Percentiles rank a stretch among this genome's conserved stretches.
phyloP scores from a whole-genome alignment of 2,797 vertebrate species.

The Nannoperca australis region DNA sequence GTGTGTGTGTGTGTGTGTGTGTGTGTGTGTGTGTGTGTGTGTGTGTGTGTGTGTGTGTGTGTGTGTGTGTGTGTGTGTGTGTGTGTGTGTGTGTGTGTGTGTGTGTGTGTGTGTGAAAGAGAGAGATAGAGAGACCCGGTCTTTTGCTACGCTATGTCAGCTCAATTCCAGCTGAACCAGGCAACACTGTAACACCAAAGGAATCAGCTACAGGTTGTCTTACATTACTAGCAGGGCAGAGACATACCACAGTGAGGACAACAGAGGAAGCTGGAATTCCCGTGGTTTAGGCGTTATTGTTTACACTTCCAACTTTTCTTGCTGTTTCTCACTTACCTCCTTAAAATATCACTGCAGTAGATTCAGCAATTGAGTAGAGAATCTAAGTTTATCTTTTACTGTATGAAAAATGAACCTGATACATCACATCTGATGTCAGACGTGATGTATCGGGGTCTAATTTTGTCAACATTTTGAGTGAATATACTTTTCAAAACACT shows the following conservation, averaged over 20 bases:
- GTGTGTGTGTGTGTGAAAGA: conserved; percentile 5
- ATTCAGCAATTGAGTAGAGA: neutral
- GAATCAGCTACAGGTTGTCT: conserved; percentile 28
- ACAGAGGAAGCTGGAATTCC: conserved; percentile 53
- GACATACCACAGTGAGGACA: conserved; percentile 31
- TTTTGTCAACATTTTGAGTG: neutral
- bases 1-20: too few relatives aligned
- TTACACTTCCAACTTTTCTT: conserved; percentile 9
- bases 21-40: too few relatives aligned
- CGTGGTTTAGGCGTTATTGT: conserved; percentile 33
- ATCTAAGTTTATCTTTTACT: neutral
- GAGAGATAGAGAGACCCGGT: neutral
- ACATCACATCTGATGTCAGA: conserved; percentile 1
- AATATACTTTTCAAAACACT: neutral
- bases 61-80: too few relatives aligned
- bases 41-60: too few relatives aligned
- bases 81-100: too few relatives aligned
- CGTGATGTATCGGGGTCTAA: too few relatives aligned
- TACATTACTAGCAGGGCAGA: conserved; percentile 20
- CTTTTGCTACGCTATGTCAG: conserved; percentile 29
- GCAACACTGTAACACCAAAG: conserved; percentile 41
- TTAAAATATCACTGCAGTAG: conserved; percentile 12
- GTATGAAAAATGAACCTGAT: neutral
- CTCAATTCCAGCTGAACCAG: conserved; percentile 46
- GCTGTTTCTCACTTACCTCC: neutral